A percentile compares a stretch with the other conserved stretches of the same genome.
phyloP scores from a whole-genome alignment of 2,888 invertebrate species.

The Cephus rjabovi region DNA sequence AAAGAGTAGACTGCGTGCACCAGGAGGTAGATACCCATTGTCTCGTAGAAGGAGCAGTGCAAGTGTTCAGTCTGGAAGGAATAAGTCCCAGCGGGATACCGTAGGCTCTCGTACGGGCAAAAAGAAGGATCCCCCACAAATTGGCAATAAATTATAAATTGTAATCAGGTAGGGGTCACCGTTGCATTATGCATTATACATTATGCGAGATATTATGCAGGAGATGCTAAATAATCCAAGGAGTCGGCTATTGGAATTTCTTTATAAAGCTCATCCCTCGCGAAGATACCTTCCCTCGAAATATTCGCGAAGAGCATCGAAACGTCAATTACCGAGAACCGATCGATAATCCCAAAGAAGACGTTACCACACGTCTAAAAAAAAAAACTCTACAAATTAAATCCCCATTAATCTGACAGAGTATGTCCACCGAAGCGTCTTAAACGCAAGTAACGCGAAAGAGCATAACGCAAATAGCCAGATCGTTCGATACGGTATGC shows the following conservation, averaged over 20 bases:
- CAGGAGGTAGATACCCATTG: not conserved
- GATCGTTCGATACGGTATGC: not conserved
- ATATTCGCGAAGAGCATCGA: not conserved
- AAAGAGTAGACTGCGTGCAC: not conserved
- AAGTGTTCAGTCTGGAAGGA: conserved; percentile 11
- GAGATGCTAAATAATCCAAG: not conserved
- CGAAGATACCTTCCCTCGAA: not conserved
- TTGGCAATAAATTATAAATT: conserved; percentile 52
- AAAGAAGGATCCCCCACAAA: conserved; percentile 37
- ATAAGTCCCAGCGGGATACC: conserved; percentile 11
- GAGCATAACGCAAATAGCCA: not conserved
- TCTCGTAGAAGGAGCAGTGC: conserved; percentile 5
- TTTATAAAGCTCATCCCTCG: not conserved
- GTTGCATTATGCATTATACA: conserved; percentile 47
- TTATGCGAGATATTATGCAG: not conserved
- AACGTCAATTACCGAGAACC: not conserved
- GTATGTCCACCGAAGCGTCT: not conserved
- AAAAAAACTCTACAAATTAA: not conserved
- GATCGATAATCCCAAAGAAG: not conserved
- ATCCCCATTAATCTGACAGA: not conserved
- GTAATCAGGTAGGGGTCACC: conserved; percentile 43
- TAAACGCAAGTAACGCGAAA: not conserved
- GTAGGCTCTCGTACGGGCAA: not conserved
- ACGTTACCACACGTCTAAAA: not conserved
- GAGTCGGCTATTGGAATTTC: not conserved